phyloP scores from a whole-genome alignment of 2,113 vertebrate species.

The Hiodon alosoides region DNA sequence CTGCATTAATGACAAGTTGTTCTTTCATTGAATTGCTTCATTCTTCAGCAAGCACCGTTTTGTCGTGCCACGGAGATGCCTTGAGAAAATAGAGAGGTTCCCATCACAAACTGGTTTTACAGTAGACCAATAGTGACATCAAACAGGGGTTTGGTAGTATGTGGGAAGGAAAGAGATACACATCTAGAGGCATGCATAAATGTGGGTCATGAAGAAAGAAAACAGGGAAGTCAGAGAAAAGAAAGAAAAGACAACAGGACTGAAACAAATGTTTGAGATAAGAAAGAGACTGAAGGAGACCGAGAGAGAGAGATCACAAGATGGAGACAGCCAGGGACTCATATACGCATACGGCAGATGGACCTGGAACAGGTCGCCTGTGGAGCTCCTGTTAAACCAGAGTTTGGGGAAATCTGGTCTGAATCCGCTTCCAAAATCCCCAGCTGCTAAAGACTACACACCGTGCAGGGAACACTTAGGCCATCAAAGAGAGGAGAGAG shows the following conservation, averaged over 20 bases:
- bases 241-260: neutral
- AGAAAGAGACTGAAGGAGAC: neutral
- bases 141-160: constrained; percentile 2
- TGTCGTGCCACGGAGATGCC: too few relatives aligned
- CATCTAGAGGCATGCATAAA: constrained; percentile 37
- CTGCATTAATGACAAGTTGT: neutral
- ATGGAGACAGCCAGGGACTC: neutral
- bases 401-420: constrained; percentile 22
- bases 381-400: constrained; percentile 10
- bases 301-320: neutral
- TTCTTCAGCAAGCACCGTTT: neutral
- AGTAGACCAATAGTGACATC: neutral
- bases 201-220: constrained; percentile 39
- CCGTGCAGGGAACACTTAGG: neutral
- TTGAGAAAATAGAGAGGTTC: too few relatives aligned
- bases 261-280: neutral
- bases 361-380: too few relatives aligned
- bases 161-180: constrained; percentile 5
- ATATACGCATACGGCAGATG: too few relatives aligned
- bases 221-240: neutral
- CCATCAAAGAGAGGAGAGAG: neutral
- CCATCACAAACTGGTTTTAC: too few relatives aligned
- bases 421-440: constrained; percentile 20
- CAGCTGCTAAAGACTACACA: constrained; percentile 30
- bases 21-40: neutral